phyloP scores from a whole-genome alignment of 1,140 invertebrate genomes.

The Pseudobourletiella spinata region DNA sequence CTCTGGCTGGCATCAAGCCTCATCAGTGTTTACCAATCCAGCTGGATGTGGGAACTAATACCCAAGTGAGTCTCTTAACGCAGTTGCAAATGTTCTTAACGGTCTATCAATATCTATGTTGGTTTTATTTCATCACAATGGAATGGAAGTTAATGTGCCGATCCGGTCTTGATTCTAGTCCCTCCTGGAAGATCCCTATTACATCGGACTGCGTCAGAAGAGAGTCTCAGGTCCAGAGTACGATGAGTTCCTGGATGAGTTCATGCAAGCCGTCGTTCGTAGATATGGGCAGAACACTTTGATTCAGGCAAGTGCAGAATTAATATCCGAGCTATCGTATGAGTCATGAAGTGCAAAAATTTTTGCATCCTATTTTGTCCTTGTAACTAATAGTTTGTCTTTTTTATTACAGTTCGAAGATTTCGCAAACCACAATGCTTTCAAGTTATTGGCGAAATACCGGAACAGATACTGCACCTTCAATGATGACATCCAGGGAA shows the following conservation, averaged over 20 bases:
- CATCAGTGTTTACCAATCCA: constrained; percentile 78
- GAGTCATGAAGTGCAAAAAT: too few species aligned
- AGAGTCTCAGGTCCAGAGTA: constrained; percentile 72
- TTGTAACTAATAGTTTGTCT: background rate
- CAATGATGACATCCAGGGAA: constrained; percentile 88
- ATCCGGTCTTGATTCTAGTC: too few species aligned
- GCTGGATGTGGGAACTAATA: constrained; percentile 90
- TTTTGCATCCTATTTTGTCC: too few species aligned
- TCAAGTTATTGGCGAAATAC: constrained; percentile 75
- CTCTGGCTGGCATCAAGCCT: constrained; percentile 83
- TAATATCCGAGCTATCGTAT: background rate
- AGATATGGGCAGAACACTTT: constrained; percentile 72
- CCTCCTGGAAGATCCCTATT: constrained; percentile 77
- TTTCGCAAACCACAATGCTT: constrained; percentile 86
- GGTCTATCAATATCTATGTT: background rate
- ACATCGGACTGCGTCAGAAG: constrained; percentile 79
- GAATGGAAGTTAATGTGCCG: too few species aligned
- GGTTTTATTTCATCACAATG: too few species aligned
- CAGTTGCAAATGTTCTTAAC: too few species aligned
- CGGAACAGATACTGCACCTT: constrained; percentile 79
- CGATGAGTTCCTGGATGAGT: constrained; percentile 93
- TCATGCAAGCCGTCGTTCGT: constrained; percentile 81
- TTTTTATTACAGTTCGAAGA: constrained; percentile 76
- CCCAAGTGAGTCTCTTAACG: constrained; percentile 52
- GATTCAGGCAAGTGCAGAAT: constrained; percentile 45